Evolutionary conservation across 2,113 vertebrate genomes (phyloP), one percentile per base, ranked within the genome.

Genomic region (Mungos mungo): DNA sequence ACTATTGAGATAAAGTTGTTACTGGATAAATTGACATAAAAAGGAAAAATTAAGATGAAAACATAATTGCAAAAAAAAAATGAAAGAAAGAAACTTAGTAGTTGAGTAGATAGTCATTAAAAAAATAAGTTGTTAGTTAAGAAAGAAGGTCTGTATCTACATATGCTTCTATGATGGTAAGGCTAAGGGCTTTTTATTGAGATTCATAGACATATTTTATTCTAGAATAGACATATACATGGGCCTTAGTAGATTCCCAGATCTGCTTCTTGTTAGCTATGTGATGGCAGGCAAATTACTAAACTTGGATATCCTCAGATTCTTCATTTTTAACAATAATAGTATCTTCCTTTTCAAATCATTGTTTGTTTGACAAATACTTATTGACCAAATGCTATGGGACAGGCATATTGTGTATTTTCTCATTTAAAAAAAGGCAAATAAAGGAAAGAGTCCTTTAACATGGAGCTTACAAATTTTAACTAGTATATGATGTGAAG

Each of bases 21-120:
- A 41, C 33, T 71, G 50, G 5, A 57, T 76, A 85, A 81, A 63
- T 77, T 27, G 14, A 57, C 8, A 63, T 65, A 50, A 7, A 81
- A 83, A 83, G 50, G 8, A 71, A n/a, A 95, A 69, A 76, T 50
- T 88, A 85, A 83, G 16, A 63, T 74, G 45, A 29, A 96, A 96
- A 96, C 79, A 7, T 83, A 7, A 54, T 63, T 83, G 35, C 23
- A 79, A 23, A 80, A n/a, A 15, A n/a, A 68, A 41, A 57, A 88
- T 45, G 7, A 29, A 52, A 63, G 11, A 85, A 19, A 33, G 14
- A 69, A 11, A 12, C 11, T 87, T 38, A 14, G 12, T 33, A 50
- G 82, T 15, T 71, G n/a, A 57, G 15, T 38, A 71, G 21, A 74
- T 38, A 52, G 57, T 29, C 4, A 81, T 25, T 50, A 74, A 18